Percentiles rank a stretch among this genome's conserved stretches.
Evolutionary conservation across 1,140 invertebrate species (phyloP).

Genomic region (Tyrophagus putrescentiae): DNA sequence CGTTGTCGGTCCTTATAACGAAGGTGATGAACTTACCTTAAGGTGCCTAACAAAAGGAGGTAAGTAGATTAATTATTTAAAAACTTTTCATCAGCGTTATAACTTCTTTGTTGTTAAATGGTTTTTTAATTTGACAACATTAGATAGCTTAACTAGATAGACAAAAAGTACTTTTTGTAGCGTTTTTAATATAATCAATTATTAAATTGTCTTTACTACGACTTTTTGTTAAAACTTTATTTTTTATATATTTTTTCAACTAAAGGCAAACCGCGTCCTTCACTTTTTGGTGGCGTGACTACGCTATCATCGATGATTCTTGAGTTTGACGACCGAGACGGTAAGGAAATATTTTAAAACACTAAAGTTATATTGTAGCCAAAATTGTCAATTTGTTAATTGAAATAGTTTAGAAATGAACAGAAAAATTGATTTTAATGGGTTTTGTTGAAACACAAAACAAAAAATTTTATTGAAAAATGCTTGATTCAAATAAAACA

Average conservation of each 20-base stretch:
- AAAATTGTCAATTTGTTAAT: not conserved
- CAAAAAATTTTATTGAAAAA: too few relatives aligned
- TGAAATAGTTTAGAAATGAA: too few relatives aligned
- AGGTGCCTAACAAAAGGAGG: slow-evolving; percentile 37
- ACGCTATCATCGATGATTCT: slow-evolving; percentile 52
- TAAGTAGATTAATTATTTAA: slow-evolving; percentile 30
- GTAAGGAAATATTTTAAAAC: slow-evolving; percentile 13
- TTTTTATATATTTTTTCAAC: not conserved
- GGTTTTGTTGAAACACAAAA: too few relatives aligned
- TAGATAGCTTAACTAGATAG: too few relatives aligned
- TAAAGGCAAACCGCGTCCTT: slow-evolving; percentile 49
- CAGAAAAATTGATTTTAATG: too few relatives aligned
- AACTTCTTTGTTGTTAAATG: not conserved
- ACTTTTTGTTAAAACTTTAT: not conserved
- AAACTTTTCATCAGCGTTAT: too few relatives aligned
- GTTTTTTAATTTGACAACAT: too few relatives aligned
- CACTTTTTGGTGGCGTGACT: slow-evolving; percentile 67
- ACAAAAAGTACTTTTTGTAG: too few relatives aligned
- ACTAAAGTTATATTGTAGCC: not conserved
- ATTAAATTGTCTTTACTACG: not conserved
- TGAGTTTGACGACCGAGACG: slow-evolving; percentile 19
- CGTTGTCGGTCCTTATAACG: slow-evolving; percentile 29
- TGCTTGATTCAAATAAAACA: too few relatives aligned
- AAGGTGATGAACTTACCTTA: slow-evolving; percentile 26
- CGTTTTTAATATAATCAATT: not conserved